phyloP scores from a whole-genome alignment of 2,797 vertebrate species.

The Xenops minutus region DNA sequence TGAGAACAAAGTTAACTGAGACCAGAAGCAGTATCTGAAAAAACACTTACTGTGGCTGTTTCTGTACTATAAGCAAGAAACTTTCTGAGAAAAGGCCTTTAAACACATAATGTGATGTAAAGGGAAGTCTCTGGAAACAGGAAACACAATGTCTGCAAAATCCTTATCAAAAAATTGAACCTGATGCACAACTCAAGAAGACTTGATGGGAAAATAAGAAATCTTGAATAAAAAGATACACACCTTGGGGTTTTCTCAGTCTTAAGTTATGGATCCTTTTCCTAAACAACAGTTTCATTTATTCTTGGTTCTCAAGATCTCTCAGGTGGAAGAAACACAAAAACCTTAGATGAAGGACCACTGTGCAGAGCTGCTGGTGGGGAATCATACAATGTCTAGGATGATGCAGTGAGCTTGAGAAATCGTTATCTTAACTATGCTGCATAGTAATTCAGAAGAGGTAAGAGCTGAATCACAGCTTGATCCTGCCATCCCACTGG shows the following conservation, averaged over 20 bases:
- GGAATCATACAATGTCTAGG: background rate
- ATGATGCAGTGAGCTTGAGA: background rate
- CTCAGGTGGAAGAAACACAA: background rate
- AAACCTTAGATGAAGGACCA: background rate
- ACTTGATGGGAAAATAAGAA: background rate
- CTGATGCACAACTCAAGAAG: background rate
- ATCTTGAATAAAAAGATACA: background rate
- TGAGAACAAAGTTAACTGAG: background rate
- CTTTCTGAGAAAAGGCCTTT: background rate
- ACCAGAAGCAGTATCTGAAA: background rate
- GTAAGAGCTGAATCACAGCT: background rate
- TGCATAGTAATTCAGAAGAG: background rate
- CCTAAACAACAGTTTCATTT: background rate
- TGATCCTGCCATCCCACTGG: background rate
- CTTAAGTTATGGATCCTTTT: background rate
- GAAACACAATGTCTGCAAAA: background rate
- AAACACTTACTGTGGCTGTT: background rate
- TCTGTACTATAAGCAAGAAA: background rate
- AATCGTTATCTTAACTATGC: background rate
- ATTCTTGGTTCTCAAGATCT: background rate
- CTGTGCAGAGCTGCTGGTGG: background rate
- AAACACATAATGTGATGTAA: rapidly evolving
- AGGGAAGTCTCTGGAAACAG: background rate
- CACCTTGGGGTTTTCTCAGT: background rate
- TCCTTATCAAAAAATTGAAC: background rate